These are phyloP conservation scores for Ophioninae sp. DNA, from an alignment of 2,888 invertebrate genomes.

Conservation along the genomic window DNA sequence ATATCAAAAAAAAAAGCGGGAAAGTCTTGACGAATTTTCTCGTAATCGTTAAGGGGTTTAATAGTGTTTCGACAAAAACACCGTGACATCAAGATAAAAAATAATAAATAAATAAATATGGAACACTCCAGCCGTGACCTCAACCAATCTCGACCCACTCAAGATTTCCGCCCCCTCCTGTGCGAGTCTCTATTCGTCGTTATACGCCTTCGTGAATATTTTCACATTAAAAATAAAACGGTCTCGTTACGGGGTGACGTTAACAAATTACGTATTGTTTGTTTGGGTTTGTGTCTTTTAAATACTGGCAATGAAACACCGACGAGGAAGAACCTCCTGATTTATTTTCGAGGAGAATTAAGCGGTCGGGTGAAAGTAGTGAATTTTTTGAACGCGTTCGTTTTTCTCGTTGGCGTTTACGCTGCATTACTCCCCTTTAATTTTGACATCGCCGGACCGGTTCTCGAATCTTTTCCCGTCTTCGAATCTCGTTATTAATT, in stretches of 20 bases:
- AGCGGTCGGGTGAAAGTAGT: background rate
- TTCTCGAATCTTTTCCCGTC: background rate
- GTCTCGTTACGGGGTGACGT: background rate
- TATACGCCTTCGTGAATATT: conserved; percentile 34
- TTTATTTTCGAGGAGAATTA: background rate
- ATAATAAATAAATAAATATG: conserved; percentile 41
- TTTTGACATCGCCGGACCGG: background rate
- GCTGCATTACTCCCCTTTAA: background rate
- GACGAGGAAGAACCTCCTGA: background rate
- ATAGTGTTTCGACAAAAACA: too few relatives aligned
- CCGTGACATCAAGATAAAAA: background rate
- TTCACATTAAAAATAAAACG: background rate
- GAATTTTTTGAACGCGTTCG: background rate
- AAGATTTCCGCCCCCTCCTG: conserved; percentile 19
- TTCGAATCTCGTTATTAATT: background rate
- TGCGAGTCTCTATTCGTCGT: conserved; percentile 27
- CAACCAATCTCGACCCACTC: conserved; percentile 29
- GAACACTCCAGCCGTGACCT: conserved; percentile 55
- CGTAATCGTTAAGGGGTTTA: too few relatives aligned
- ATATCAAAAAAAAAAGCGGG: too few relatives aligned
- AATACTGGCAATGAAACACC: background rate
- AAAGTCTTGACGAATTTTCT: too few relatives aligned
- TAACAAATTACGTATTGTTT: background rate
- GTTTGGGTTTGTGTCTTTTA: background rate
- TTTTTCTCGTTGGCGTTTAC: background rate